phyloP scores from a whole-genome alignment of 1,140 invertebrate species.

The Diabrotica undecimpunctata region DNA sequence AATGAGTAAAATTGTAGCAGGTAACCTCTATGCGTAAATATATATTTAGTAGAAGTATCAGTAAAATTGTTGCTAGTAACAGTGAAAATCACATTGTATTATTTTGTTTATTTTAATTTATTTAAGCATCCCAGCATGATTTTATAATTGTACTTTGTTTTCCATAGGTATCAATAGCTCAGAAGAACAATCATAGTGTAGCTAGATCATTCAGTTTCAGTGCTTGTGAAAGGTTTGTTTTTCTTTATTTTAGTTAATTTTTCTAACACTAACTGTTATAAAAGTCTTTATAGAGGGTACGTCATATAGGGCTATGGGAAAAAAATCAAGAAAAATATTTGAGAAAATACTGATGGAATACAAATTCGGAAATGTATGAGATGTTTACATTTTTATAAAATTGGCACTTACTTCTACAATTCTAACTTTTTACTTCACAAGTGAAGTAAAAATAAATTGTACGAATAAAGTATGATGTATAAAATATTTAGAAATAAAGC shows the following conservation, averaged over 20 bases:
- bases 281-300: too few species aligned
- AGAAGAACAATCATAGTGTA: slow-evolving; percentile 32
- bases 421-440: too few species aligned
- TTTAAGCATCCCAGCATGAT: background rate
- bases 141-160: slow-evolving; percentile 29
- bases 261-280: too few species aligned
- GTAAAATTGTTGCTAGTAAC: background rate
- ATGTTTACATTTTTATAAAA: too few species aligned
- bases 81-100: background rate
- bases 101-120: slow-evolving; percentile 2
- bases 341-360: too few species aligned
- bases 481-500: too few species aligned
- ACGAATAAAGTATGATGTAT: too few species aligned
- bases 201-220: slow-evolving; percentile 27
- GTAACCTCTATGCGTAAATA: slow-evolving; percentile 50
- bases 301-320: too few species aligned
- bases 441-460: too few species aligned
- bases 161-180: slow-evolving; percentile 36
- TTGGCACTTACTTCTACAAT: too few species aligned
- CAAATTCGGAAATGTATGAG: too few species aligned
- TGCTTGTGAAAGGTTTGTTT: slow-evolving; percentile 25
- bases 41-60: slow-evolving; percentile 14
- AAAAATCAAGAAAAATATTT: too few species aligned
- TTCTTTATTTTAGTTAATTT: slow-evolving; percentile 25
- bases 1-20: slow-evolving; percentile 89